Base-by-base conservation (phyloP, 2,888 invertebrate genomes). In the Latrodectus hesperus region DNA sequence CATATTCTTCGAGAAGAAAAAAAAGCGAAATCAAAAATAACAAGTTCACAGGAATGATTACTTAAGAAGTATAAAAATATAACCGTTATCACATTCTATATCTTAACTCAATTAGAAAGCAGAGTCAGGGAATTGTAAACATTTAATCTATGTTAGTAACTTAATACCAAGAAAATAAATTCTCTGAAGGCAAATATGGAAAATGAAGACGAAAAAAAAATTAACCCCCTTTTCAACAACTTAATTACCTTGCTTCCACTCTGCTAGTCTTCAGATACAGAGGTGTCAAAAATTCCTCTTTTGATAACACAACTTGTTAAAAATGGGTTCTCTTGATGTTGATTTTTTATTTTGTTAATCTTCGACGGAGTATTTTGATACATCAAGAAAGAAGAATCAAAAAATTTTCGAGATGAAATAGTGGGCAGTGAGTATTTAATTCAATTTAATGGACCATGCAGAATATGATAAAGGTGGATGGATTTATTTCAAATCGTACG, bases 91-190 rank as follows among this genome's bases (percentile, higher is more conserved):
- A 16, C n/a, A n/a, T 14, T 53, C 53, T 68, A 65, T 74, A 74
- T 82, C 83, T 76, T 52, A 22, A 22, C 38, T 55, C 75, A 84
- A 79, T 79, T 84, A 77, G 67, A 53, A 72, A 9, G 49, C n/a
- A 65, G 17, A 68, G n/a, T 22, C 68, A 55, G 22, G 17, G 65
- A 73, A 84, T 72, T 79, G 79, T 84, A 79, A 84, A 84, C 84
- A 74, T 74, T 84, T 84, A 84, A 84, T 84, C 84, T 84, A 60
- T 64, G 38, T 74, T 84, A 79, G 84, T 22, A 79, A 67, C 72
- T 72, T 76, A 83, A 83, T 64, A 22, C 84, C 55, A 67, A 53
- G 72, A 84, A 84, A 77, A 76, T 76, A 83, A 83, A 76, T 83
- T 83, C 64, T 83, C 75, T 70, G 38, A 67, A 55, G 26, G 74